phyloP scores from a whole-genome alignment of 2,797 vertebrate genomes.

The Notolepis coatsorum region DNA sequence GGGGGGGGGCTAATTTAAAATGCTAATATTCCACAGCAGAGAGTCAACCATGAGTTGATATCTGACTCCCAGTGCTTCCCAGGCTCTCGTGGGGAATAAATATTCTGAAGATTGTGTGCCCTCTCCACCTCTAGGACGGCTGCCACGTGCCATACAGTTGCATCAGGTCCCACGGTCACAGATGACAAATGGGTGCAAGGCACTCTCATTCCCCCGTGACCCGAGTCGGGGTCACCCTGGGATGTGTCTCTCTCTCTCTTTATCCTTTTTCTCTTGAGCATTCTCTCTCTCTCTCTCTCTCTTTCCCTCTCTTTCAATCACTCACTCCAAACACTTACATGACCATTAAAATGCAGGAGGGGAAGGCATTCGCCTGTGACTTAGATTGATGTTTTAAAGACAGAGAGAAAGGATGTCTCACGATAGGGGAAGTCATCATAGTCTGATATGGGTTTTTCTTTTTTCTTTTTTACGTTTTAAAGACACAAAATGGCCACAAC shows the following conservation, averaged over 20 bases:
- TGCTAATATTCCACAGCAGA: not conserved
- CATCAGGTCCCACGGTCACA: slow-evolving; percentile 20
- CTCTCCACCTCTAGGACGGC: not conserved
- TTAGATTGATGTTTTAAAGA: not conserved
- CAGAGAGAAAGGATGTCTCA: slow-evolving; percentile 1
- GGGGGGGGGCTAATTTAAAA: slow-evolving; percentile 6
- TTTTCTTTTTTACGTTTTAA: slow-evolving; percentile 26
- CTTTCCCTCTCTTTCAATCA: slow-evolving; percentile 18
- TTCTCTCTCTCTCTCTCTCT: slow-evolving; percentile 14
- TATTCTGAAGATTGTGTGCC: not conserved
- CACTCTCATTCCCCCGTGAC: slow-evolving; percentile 39
- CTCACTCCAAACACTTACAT: slow-evolving; percentile 12
- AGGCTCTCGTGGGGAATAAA: slow-evolving; percentile 5
- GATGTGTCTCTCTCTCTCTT: slow-evolving; percentile 9
- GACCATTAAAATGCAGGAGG: slow-evolving; percentile 38
- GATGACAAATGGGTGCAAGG: slow-evolving; percentile 25
- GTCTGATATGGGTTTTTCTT: not conserved
- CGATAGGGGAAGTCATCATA: not conserved
- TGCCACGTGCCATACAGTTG: not conserved
- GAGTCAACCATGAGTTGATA: not conserved
- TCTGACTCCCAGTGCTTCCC: not conserved
- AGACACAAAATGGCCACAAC: slow-evolving; percentile 9
- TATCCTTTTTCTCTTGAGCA: slow-evolving; percentile 19
- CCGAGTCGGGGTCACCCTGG: slow-evolving; percentile 32
- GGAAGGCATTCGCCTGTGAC: slow-evolving; percentile 33